phyloP scores from a whole-genome alignment of 2,113 vertebrate genomes.

The Rhadina sibilatrix region DNA sequence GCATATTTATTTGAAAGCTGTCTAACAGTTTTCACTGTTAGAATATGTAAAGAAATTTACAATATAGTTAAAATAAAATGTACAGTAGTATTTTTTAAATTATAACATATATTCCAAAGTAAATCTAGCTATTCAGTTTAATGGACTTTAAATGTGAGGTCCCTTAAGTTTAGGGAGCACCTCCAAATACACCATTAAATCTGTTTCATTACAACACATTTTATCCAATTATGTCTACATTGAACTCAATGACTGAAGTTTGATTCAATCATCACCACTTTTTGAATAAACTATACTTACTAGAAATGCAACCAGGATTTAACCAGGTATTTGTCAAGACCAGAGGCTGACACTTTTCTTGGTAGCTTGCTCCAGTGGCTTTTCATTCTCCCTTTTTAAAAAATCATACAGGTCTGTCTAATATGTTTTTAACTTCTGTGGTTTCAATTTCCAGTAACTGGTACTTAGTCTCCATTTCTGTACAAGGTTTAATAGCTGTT shows the following conservation, averaged over 20 bases:
- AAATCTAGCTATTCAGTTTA: not conserved
- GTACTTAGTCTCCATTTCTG: not conserved
- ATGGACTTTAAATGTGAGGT: not conserved
- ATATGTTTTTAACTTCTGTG: not conserved
- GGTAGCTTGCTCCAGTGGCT: not conserved
- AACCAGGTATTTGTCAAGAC: not conserved
- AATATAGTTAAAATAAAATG: not conserved
- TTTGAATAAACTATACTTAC: not conserved
- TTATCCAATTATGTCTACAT: not conserved
- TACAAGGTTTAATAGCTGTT: not conserved
- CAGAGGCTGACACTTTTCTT: not conserved
- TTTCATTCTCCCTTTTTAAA: not conserved
- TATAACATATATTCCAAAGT: not conserved
- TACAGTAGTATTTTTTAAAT: not conserved
- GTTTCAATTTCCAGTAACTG: not conserved
- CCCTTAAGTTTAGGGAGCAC: too few species aligned
- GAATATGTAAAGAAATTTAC: not conserved
- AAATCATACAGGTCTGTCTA: not conserved
- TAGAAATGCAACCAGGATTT: not conserved
- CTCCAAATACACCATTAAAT: not conserved
- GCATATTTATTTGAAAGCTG: not conserved
- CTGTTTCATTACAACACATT: not conserved
- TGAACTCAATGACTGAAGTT: not conserved
- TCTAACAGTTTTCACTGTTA: not conserved
- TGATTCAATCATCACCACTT: not conserved